phyloP scores from a whole-genome alignment of 2,113 vertebrate species.

The Psittacus erithacus region DNA sequence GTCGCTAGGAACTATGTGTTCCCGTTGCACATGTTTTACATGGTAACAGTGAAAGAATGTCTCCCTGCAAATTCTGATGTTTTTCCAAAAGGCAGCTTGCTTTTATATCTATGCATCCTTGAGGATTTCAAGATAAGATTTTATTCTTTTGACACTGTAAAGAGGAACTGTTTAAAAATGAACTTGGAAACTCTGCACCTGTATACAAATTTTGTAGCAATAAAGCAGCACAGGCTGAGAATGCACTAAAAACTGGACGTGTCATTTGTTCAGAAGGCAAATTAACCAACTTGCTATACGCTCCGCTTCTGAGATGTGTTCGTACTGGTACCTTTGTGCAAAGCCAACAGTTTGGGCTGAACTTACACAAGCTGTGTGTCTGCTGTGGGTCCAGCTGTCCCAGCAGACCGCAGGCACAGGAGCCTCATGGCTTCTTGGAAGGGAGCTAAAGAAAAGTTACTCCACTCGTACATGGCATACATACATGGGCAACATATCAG shows the following conservation, averaged over 20 bases:
- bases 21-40: constrained; percentile 25
- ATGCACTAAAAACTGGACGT: constrained; percentile 72
- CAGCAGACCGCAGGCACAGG: not conserved
- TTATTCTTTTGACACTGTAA: constrained; percentile 77
- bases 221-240: constrained; percentile 83
- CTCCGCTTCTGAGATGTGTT: not conserved
- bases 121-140: constrained; percentile 71
- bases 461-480: not conserved
- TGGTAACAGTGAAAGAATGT: constrained; percentile 57
- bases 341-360: not conserved
- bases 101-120: constrained; percentile 84
- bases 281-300: not conserved
- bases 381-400: not conserved
- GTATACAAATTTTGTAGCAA: constrained; percentile 78
- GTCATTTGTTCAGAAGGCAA: constrained; percentile 42
- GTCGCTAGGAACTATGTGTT: not conserved
- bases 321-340: not conserved
- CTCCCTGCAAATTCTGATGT: constrained; percentile 68
- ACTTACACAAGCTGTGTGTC: not conserved
- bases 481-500: fast-evolving
- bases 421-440: not conserved
- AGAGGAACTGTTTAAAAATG: constrained; percentile 74
- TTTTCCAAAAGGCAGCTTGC: constrained; percentile 79
- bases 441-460: not conserved
- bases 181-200: constrained; percentile 82